Evolutionary conservation across 2,888 invertebrate genomes (phyloP), one percentile per base, ranked within the genome.

Genomic region (Auanema freiburgensis): DNA sequence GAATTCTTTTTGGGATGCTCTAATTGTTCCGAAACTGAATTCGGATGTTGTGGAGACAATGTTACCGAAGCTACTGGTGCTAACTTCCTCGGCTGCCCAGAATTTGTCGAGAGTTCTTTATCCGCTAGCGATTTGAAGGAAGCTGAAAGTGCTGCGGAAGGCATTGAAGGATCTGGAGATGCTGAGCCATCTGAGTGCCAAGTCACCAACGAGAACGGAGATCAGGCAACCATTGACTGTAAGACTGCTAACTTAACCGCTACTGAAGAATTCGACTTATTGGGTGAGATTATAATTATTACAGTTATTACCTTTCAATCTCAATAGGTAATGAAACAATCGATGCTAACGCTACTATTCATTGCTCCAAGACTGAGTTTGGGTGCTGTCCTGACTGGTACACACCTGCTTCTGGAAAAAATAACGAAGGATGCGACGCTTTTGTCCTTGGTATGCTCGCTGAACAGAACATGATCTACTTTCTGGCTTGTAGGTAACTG

Each of bases 11-110:
- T 68, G 49, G 80, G 83, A 54, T 83, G 83, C 74, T 82, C 83
- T 54, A 83, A 83, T 72, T 83, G 83, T 68, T 78, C 82, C 6
- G 53, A 73, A 10, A 70, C 79, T 54, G 86, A 87, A 3, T 91
- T 88, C 83, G 92, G 93, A 16, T 95, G 95, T 85, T 95, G 95
- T 79, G 91, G 91, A 0, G 93, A 96, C 83, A 92, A 93, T 83
- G 88, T 90, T 74, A 88, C 89, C 50, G 87, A 90, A 0, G 92
- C 93, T 14, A 79, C 74, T 54, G 86, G 80, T 43, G 68, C 78
- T 40, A 76, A 79, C 63, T 59, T 59, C 21, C 59, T 61, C 57
- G 74, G 74, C 64, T 74, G 74, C 49, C 69, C 66, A 8, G 74
- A 74, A 46, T 74, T 69, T 62, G 67, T 67, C 53, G 74, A 74